A percentile compares a stretch with the other conserved stretches of the same genome.
Evolutionary conservation across 2,888 invertebrate species (phyloP).

Genomic region (Dynastes hyllus): DNA sequence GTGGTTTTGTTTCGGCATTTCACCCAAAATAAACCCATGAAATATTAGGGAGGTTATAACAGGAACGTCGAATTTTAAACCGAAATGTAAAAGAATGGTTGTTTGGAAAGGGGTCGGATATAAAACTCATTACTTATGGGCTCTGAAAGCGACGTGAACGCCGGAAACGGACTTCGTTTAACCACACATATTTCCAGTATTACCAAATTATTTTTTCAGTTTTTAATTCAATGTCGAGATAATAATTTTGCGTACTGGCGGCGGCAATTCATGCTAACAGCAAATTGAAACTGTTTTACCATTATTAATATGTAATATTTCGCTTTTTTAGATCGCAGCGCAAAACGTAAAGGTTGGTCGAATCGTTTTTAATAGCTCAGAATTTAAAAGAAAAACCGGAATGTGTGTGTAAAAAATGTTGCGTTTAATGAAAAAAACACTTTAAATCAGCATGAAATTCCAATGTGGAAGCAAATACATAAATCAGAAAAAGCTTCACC

Average conservation of each 20-base stretch:
- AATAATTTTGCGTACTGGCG: constrained; percentile 7
- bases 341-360: neutral
- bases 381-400: neutral
- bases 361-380: neutral
- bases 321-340: neutral
- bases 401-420: neutral
- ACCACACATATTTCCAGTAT: neutral
- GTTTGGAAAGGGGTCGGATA: constrained; percentile 9
- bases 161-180: constrained; percentile 1
- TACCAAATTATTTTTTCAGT: constrained; percentile 20
- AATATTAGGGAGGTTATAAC: constrained; percentile 25
- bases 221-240: neutral
- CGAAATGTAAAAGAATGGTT: constrained; percentile 26
- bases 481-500: neutral
- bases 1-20: neutral
- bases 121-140: constrained; percentile 28
- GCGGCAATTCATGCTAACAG: constrained; percentile 11
- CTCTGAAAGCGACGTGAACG: constrained; percentile 13
- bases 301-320: constrained; percentile 16
- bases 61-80: constrained; percentile 26
- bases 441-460: neutral
- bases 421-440: neutral
- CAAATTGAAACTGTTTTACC: constrained; percentile 16
- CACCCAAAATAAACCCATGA: constrained; percentile 27
- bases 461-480: constrained; percentile 6